Percentiles rank a stretch among this genome's conserved stretches.
phyloP scores from a whole-genome alignment of 2,888 invertebrate species.

The Mycalesis mineus region DNA sequence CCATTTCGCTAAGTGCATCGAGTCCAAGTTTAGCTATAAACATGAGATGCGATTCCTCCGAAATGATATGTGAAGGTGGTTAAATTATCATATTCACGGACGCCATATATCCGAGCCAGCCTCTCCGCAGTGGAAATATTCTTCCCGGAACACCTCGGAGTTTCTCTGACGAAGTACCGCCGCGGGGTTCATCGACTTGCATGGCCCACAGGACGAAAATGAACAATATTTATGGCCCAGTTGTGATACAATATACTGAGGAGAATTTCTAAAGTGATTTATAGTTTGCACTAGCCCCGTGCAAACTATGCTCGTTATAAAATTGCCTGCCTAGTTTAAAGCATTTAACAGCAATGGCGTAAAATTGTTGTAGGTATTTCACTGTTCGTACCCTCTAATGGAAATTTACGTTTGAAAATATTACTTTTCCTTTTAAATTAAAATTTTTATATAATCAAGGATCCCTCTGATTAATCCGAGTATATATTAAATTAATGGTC shows the following conservation, averaged over 20 bases:
- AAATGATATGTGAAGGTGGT: constrained; percentile 72
- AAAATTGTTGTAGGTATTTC: not conserved
- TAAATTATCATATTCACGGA: constrained; percentile 29
- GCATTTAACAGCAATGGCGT: not conserved
- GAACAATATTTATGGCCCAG: constrained; percentile 69
- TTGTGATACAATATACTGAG: constrained; percentile 58
- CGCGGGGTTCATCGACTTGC: constrained; percentile 47
- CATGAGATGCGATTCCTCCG: constrained; percentile 71
- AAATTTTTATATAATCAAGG: too few relatives aligned
- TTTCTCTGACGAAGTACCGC: constrained; percentile 40
- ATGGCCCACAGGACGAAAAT: constrained; percentile 66
- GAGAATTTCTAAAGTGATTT: constrained; percentile 68
- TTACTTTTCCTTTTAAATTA: too few relatives aligned
- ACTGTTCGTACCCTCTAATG: too few relatives aligned
- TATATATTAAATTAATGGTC: too few relatives aligned
- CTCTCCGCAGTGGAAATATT: constrained; percentile 25
- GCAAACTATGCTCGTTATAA: constrained; percentile 39
- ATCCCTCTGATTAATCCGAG: too few relatives aligned
- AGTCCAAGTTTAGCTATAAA: constrained; percentile 75
- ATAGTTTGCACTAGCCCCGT: constrained; percentile 54
- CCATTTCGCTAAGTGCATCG: constrained; percentile 76
- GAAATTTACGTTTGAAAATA: too few relatives aligned
- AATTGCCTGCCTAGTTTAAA: constrained; percentile 8
- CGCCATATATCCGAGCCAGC: constrained; percentile 24
- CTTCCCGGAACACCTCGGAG: constrained; percentile 31